Base-by-base conservation (phyloP, 2,888 invertebrate genomes). In the Portevinia maculata region DNA sequence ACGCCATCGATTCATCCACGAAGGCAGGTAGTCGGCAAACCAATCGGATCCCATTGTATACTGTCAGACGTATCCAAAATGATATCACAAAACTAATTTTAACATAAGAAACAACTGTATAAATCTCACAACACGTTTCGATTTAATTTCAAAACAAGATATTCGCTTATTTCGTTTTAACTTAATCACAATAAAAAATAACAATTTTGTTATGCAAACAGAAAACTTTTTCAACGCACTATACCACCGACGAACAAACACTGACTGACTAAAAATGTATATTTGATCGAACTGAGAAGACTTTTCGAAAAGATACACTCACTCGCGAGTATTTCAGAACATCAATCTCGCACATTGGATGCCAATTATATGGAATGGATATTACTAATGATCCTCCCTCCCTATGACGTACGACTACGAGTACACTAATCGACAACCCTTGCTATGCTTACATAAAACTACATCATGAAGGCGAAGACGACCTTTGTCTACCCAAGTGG, bases 1-100 rank as follows among this genome's bases (percentile, higher is more conserved):
- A 87, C 87, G 88, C 88, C 87, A 90, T 55, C 90, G 87, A 69
- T 89, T 88, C 7, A 88, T 70, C 90, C 90, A 89, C 65, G 69
- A 73, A 21, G 89, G 89, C 11, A 90, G 81, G 76, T 89, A 89
- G 44, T 84, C 87, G 7, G 86, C 71, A 85, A 89, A 89, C 89
- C 89, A 89, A 74, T 86, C 84, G 65, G 71, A 71, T 41, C 70
- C 70, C 81, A 83, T 83, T n/a, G 39, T 59, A 34, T 19, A 8
- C 2, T 44, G 17, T 50, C 24, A 19, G 19, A 21, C 11, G 19
- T 60, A 50, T 24, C 24, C 39, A 19, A 39, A 74, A 34, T 53
- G 30, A 64, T 76, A 59, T 59, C 76, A 75, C 69, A 74, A 32
- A 79, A 34, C 55, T 59, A 67, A 60, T 32, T 67, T 55, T 60